phyloP scores from a whole-genome alignment of 2,888 invertebrate genomes.

The Gnatocerus cornutus region DNA sequence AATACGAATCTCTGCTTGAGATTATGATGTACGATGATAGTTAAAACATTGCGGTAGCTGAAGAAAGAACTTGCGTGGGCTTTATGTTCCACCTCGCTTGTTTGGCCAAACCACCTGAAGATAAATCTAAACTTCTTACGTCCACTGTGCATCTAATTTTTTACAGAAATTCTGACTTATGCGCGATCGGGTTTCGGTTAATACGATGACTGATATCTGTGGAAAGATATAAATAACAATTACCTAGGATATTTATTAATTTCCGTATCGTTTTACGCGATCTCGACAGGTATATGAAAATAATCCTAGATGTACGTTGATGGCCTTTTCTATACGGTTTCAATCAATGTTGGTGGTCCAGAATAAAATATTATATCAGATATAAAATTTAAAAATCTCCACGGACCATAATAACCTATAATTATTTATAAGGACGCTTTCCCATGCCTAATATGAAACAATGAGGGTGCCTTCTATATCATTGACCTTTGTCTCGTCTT shows the following conservation, averaged over 20 bases:
- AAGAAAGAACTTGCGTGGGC: slow-evolving; percentile 63
- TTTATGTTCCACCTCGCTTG: slow-evolving; percentile 64
- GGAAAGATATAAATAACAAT: slow-evolving; percentile 30
- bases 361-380: slow-evolving; percentile 68
- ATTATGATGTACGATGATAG: slow-evolving; percentile 65
- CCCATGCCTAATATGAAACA: slow-evolving; percentile 68
- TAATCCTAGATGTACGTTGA: slow-evolving; percentile 20
- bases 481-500: slow-evolving; percentile 49
- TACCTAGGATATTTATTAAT: slow-evolving; percentile 31
- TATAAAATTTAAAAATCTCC: slow-evolving; percentile 64
- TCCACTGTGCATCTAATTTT: slow-evolving; percentile 37
- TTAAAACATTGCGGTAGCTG: slow-evolving; percentile 63
- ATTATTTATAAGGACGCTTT: slow-evolving; percentile 66
- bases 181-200: slow-evolving; percentile 35
- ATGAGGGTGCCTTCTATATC: slow-evolving; percentile 61
- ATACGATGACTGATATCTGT: slow-evolving; percentile 28
- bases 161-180: slow-evolving; percentile 28
- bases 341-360: slow-evolving; percentile 66
- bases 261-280: slow-evolving; percentile 36
- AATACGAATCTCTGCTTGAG: slow-evolving; percentile 62
- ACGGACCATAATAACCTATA: slow-evolving; percentile 66
- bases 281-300: slow-evolving; percentile 13
- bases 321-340: slow-evolving; percentile 24
- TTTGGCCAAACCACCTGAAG: slow-evolving; percentile 61
- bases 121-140: slow-evolving; percentile 54